Percentiles rank a stretch among this genome's conserved stretches.
Conservation (phyloP, 2,888 invertebrate genomes). For the Dasysyrphus tricinctus region DNA sequence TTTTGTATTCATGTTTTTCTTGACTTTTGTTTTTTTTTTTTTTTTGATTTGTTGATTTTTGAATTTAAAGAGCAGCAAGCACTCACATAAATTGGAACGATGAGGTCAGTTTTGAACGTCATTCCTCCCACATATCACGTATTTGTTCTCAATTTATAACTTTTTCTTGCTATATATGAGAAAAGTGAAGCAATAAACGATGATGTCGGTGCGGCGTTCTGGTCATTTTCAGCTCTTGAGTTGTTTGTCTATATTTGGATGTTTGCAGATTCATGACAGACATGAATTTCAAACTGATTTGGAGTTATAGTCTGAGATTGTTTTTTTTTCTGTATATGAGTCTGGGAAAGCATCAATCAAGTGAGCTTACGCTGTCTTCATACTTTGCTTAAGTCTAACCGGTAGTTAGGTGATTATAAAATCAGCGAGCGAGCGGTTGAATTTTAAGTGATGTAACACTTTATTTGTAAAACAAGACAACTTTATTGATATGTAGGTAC, state of each 20-base stretch:
- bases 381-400: not conserved
- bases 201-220: not conserved
- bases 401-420: not conserved
- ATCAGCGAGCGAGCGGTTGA: constrained; percentile 56
- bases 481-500: not conserved
- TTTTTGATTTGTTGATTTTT: constrained; percentile 1
- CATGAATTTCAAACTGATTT: constrained; percentile 32
- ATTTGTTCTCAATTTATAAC: constrained; percentile 53
- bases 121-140: constrained; percentile 37
- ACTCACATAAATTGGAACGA: constrained; percentile 37
- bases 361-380: constrained; percentile 1
- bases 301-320: constrained; percentile 23
- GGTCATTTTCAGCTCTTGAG: constrained; percentile 24
- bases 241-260: constrained; percentile 62
- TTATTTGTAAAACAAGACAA: constrained; percentile 26
- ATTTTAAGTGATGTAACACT: constrained; percentile 46
- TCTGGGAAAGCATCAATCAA: constrained; percentile 61
- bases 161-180: not conserved
- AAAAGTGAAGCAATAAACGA: not conserved
- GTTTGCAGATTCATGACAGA: constrained; percentile 66
- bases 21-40: not conserved
- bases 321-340: not conserved
- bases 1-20: constrained; percentile 22
- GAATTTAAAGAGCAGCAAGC: not conserved
- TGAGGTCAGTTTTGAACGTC: constrained; percentile 52